Conservation (phyloP, 2,113 vertebrate genomes). For the Apistogramma diplotaenia region DNA sequence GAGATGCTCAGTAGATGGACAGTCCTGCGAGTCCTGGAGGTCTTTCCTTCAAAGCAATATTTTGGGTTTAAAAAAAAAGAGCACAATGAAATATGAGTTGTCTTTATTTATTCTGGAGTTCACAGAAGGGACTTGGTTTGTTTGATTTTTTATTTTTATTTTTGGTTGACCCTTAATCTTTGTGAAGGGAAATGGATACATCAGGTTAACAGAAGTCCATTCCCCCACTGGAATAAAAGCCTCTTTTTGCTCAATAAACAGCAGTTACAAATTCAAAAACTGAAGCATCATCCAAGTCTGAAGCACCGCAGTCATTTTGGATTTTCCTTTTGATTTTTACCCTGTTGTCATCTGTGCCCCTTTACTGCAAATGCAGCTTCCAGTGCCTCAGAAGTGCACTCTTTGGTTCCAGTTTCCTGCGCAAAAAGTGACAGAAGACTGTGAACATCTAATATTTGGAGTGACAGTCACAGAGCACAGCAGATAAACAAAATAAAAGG, state of each 20-base stretch:
- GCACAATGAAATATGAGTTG: background rate
- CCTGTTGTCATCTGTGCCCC: background rate
- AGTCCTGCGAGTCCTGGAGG: background rate
- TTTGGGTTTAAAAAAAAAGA: background rate
- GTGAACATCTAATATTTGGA: slow-evolving; percentile 5
- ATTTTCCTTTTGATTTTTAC: slow-evolving; percentile 23
- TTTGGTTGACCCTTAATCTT: slow-evolving; percentile 3
- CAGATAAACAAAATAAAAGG: slow-evolving; percentile 10
- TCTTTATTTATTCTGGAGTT: background rate
- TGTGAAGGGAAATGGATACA: background rate
- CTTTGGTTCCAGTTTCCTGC: slow-evolving; percentile 30
- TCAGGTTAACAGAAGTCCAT: background rate
- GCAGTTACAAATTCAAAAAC: background rate
- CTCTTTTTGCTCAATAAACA: background rate
- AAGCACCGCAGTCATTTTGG: background rate
- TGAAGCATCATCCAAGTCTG: slow-evolving; percentile 1
- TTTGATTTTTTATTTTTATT: background rate
- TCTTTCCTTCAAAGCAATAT: slow-evolving; percentile 15
- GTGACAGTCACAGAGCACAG: slow-evolving; percentile 28
- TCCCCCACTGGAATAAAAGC: background rate
- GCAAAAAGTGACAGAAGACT: slow-evolving; percentile 15
- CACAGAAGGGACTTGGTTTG: background rate
- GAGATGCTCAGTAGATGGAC: background rate
- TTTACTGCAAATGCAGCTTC: slow-evolving; percentile 12
- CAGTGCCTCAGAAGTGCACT: slow-evolving; percentile 7